These are phyloP conservation scores for Arge pagana DNA, from an alignment of 2,888 invertebrate species.

Conservation along the genomic window DNA sequence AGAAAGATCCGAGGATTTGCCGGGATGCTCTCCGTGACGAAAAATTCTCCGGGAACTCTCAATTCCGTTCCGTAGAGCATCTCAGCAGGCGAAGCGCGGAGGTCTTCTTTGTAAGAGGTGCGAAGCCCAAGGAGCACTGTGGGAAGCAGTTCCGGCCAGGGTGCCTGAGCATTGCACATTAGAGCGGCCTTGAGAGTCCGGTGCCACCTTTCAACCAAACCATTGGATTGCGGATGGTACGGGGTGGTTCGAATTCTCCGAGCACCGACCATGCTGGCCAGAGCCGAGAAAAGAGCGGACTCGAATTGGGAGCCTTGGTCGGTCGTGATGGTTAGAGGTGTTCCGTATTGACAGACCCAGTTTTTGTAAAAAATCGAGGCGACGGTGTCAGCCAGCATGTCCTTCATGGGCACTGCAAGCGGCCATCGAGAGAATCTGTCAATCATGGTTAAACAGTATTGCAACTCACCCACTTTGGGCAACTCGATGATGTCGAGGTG, in stretches of 20 bases:
- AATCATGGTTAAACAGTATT: slow-evolving; percentile 47
- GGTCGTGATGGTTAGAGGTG: slow-evolving; percentile 33
- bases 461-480: slow-evolving; percentile 36
- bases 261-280: slow-evolving; percentile 25
- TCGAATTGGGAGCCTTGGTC: slow-evolving; percentile 53
- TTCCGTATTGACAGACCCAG: slow-evolving; percentile 34
- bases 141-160: slow-evolving; percentile 33
- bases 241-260: slow-evolving; percentile 27
- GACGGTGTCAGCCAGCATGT: slow-evolving; percentile 25
- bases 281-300: slow-evolving; percentile 40
- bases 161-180: slow-evolving; percentile 23
- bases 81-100: slow-evolving; percentile 30
- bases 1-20: slow-evolving; percentile 11
- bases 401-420: slow-evolving; percentile 32
- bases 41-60: slow-evolving; percentile 30
- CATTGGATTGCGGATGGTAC: slow-evolving; percentile 36
- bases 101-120: slow-evolving; percentile 26
- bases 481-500: slow-evolving; percentile 48
- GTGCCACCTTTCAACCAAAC: slow-evolving; percentile 38
- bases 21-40: slow-evolving; percentile 1
- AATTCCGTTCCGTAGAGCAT: slow-evolving; percentile 32
- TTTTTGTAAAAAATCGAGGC: slow-evolving; percentile 25
- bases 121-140: slow-evolving; percentile 33
- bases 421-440: slow-evolving; percentile 42
- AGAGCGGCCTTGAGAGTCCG: slow-evolving; percentile 36